phyloP scores from a whole-genome alignment of 2,113 vertebrate genomes.

The Balaeniceps rex region DNA sequence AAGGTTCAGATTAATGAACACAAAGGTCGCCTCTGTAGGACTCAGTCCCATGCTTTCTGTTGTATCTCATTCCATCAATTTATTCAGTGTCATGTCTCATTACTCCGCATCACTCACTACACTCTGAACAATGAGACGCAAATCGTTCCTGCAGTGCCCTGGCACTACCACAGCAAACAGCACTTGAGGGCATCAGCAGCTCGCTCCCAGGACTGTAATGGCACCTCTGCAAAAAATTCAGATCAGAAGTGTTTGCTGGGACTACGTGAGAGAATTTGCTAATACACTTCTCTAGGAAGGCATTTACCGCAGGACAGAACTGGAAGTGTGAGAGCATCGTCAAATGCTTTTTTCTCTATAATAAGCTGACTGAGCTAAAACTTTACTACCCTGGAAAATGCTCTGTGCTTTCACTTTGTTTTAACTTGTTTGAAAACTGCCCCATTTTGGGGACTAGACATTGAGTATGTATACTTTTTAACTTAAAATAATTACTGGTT shows the following conservation, averaged over 20 bases:
- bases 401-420: not conserved
- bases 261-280: not conserved
- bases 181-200: not conserved
- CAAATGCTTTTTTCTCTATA: not conserved
- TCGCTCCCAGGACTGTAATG: not conserved
- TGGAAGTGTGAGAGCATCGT: not conserved
- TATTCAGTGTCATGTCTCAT: slow-evolving; percentile 52
- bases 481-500: not conserved
- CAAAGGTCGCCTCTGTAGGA: slow-evolving; percentile 33
- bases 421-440: not conserved
- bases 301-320: not conserved
- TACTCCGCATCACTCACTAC: slow-evolving; percentile 32
- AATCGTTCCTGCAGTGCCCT: not conserved
- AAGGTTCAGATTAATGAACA: slow-evolving; percentile 36
- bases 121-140: not conserved
- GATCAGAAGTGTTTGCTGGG: not conserved
- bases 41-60: slow-evolving; percentile 19
- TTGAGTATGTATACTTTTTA: not conserved
- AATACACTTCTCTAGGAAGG: not conserved
- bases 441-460: not conserved
- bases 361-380: slow-evolving; percentile 4
- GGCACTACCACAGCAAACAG: slow-evolving; percentile 1
- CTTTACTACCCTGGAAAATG: not conserved
- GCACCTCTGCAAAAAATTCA: not conserved
- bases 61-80: slow-evolving; percentile 57